phyloP scores from a whole-genome alignment of 1,140 invertebrate genomes.

The Ips typographus region DNA sequence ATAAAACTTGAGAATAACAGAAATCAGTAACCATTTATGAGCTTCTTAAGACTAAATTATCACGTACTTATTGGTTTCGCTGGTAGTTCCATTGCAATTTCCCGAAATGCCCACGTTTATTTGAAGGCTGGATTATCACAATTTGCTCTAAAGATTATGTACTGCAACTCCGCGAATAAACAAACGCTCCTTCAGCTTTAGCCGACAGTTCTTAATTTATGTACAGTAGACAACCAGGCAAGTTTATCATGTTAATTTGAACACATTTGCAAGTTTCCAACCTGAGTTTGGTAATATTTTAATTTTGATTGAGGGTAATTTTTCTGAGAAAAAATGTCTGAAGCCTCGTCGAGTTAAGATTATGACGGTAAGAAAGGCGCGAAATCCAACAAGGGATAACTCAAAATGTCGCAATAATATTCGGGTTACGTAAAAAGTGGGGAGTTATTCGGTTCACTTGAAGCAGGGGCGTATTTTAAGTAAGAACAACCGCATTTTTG shows the following conservation, averaged over 20 bases:
- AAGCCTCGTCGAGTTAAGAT: too few relatives aligned
- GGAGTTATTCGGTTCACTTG: conserved; percentile 32
- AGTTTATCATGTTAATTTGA: conserved; percentile 12
- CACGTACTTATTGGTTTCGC: conserved; percentile 7
- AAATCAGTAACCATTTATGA: not conserved
- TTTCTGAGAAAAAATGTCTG: too few relatives aligned
- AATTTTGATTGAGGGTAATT: too few relatives aligned
- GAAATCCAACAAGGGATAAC: too few relatives aligned
- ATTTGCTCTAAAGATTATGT: conserved; percentile 31
- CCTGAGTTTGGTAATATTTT: too few relatives aligned
- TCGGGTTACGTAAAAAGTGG: conserved; percentile 21
- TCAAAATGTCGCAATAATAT: conserved; percentile 19
- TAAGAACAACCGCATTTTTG: conserved; percentile 30
- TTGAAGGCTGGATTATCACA: conserved; percentile 19
- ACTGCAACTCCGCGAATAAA: conserved; percentile 25
- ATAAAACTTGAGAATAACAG: too few relatives aligned
- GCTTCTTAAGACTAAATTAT: conserved; percentile 9
- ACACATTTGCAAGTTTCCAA: not conserved
- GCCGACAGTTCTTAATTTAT: conserved; percentile 4
- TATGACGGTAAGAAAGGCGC: too few relatives aligned
- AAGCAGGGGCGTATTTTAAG: conserved; percentile 30
- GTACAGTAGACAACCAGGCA: not conserved
- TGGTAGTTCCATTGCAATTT: conserved; percentile 22
- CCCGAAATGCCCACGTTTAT: conserved; percentile 19
- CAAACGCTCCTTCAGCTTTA: conserved; percentile 17